Percentiles rank a stretch among this genome's conserved stretches.
Evolutionary conservation across 2,797 vertebrate genomes (phyloP).

Genomic region (Mastacembelus armatus): DNA sequence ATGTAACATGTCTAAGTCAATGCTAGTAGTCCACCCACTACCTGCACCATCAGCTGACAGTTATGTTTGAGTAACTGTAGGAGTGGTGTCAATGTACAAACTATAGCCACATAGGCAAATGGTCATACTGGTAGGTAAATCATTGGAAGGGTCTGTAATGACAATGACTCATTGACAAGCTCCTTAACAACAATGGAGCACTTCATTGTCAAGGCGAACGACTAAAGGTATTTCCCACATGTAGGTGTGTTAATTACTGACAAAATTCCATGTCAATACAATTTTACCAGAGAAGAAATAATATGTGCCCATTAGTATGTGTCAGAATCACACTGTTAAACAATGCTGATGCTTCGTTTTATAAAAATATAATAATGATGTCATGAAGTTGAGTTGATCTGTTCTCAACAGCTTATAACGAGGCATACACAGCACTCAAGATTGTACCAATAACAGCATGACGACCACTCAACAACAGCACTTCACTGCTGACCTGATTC

Average conservation of each 20-base stretch:
- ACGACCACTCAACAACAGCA: not conserved
- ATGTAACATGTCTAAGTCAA: slow-evolving; percentile 21
- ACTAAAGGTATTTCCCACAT: not conserved
- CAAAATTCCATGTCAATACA: no score
- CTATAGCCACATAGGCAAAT: not conserved
- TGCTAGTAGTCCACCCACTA: slow-evolving; percentile 42
- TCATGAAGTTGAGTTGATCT: not conserved
- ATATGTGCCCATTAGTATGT: no score
- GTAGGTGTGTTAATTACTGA: no score
- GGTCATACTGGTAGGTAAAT: not conserved
- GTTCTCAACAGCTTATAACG: not conserved
- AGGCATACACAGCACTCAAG: not conserved
- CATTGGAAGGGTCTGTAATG: not conserved
- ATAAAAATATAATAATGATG: not conserved
- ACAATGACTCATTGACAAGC: not conserved
- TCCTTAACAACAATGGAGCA: not conserved
- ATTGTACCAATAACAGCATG: slow-evolving; percentile 5
- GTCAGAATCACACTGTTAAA: not conserved
- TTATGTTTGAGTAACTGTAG: slow-evolving; percentile 51
- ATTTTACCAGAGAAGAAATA: no score
- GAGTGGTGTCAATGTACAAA: slow-evolving; percentile 49
- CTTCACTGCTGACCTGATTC: not conserved
- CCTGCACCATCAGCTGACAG: slow-evolving; percentile 14
- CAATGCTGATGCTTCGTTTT: not conserved
- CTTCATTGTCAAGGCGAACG: not conserved